Evolutionary conservation across 2,113 vertebrate genomes (phyloP).

Genomic region (Protomyctophum bolini): DNA sequence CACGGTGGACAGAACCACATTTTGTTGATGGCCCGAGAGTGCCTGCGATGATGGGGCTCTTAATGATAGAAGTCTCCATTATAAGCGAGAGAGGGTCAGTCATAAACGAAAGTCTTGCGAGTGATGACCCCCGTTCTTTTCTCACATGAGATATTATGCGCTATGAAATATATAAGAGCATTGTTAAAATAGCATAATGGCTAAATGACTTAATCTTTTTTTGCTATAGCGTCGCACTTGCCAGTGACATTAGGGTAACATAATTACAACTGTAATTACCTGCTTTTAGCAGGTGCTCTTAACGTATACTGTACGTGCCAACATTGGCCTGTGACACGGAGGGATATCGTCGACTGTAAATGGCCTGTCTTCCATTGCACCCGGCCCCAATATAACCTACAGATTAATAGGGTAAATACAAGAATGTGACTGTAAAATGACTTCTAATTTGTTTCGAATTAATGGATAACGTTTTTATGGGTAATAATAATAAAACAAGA

Average conservation of each 20-base stretch:
- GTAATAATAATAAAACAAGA: too few relatives aligned
- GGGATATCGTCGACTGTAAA: too few relatives aligned
- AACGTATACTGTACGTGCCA: too few relatives aligned
- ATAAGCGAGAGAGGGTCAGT: not conserved
- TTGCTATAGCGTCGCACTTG: not conserved
- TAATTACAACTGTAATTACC: not conserved
- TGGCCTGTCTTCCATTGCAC: too few relatives aligned
- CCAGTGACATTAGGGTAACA: not conserved
- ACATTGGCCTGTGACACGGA: too few relatives aligned
- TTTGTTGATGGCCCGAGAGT: not conserved
- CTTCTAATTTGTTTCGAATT: too few relatives aligned
- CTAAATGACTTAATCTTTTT: not conserved
- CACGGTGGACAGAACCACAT: not conserved
- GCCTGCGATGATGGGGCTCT: conserved; percentile 6
- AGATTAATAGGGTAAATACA: too few relatives aligned
- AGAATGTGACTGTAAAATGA: too few relatives aligned
- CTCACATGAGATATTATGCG: not conserved
- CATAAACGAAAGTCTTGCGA: not conserved
- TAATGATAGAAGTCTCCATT: conserved; percentile 30
- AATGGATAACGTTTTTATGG: too few relatives aligned
- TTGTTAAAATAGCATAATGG: conserved; percentile 1
- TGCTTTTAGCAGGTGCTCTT: too few relatives aligned
- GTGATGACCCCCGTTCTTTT: conserved; percentile 2
- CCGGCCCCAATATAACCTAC: too few relatives aligned
- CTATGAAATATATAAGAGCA: conserved; percentile 17